Base-by-base conservation (phyloP, 2,888 invertebrate species). In the Euphydryas editha region DNA sequence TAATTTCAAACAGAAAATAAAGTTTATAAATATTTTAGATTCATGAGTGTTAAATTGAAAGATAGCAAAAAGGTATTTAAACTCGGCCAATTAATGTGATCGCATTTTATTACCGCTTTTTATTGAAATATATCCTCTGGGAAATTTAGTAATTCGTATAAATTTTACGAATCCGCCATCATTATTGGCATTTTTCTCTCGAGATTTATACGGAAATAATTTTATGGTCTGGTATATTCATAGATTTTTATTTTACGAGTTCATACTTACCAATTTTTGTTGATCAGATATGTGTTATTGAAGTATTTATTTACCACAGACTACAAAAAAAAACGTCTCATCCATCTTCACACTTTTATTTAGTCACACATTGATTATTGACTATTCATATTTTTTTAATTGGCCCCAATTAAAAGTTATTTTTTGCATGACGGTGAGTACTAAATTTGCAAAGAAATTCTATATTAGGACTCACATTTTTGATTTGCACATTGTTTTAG, bases 151-250 rank as follows among this genome's bases (percentile, higher is more conserved):
- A 73, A 74, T 74, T 64, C 60, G 63, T 58, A 70, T 65, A 65
- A 68, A 73, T 75, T 75, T 72, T 67, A 65, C 67, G 68, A 75
- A 73, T 74, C 68, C 67, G 65, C 62, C 68, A 64, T 68, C 64
- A 67, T 75, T 74, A 75, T 73, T 73, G 73, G 74, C 71, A 74
- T 69, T 71, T 68, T 11, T 71, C 75, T 71, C 70, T 37, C 54
- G 70, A 72, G 73, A 72, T 69, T 69, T 68, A 63, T 62, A 60
- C 67, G 67, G 65, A 71, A 69, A 68, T 69, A 62, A 67, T 70
- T 72, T 67, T 66, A 62, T 62, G 55, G 30, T 54, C 17, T 30
- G 39, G 42, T 47, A 24, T 67, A 54, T 54, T 17, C n/a, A 36
- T 36, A n/a, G 11, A 17, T 54, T 17, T 54, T 36, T 11, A 54